Conservation (phyloP, 2,888 invertebrate genomes). For the Cantharis flavilabris region DNA sequence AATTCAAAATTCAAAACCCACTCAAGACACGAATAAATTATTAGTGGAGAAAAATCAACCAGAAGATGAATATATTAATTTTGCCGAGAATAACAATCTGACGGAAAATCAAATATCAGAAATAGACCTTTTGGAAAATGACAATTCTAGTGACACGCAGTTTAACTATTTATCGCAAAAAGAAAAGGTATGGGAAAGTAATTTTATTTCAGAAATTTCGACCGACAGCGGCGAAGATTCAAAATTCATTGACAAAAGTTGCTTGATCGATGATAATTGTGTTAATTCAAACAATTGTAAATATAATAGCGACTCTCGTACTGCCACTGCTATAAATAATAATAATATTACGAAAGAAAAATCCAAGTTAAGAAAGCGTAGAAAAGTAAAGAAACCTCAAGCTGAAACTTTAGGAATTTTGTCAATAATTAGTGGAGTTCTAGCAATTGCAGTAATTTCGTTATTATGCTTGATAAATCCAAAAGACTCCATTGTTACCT, state of each 20-base stretch:
- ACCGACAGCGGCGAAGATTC: not conserved
- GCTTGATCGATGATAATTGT: slow-evolving; percentile 9
- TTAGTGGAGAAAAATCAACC: not conserved
- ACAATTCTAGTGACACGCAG: not conserved
- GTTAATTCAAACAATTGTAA: not conserved
- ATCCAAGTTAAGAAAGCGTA: slow-evolving; percentile 11
- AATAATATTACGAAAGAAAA: slow-evolving; percentile 25
- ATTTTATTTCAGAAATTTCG: not conserved
- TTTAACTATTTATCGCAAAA: not conserved
- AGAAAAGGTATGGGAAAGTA: not conserved
- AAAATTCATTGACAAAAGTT: slow-evolving; percentile 6
- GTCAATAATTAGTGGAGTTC: slow-evolving; percentile 40
- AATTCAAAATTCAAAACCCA: not conserved
- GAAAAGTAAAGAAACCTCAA: not conserved
- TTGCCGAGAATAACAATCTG: not conserved
- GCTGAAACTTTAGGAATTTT: slow-evolving; percentile 38
- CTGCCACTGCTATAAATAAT: not conserved
- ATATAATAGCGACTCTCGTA: not conserved
- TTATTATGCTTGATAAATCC: slow-evolving; percentile 42
- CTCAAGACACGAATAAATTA: not conserved
- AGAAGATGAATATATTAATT: not conserved
- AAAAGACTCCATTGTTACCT: not conserved
- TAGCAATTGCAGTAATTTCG: slow-evolving; percentile 44
- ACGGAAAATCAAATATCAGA: not conserved
- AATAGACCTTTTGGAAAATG: not conserved